These are phyloP conservation scores for Sorex araneus DNA, from an alignment of 2,113 vertebrate species.

Conservation along the genomic window DNA sequence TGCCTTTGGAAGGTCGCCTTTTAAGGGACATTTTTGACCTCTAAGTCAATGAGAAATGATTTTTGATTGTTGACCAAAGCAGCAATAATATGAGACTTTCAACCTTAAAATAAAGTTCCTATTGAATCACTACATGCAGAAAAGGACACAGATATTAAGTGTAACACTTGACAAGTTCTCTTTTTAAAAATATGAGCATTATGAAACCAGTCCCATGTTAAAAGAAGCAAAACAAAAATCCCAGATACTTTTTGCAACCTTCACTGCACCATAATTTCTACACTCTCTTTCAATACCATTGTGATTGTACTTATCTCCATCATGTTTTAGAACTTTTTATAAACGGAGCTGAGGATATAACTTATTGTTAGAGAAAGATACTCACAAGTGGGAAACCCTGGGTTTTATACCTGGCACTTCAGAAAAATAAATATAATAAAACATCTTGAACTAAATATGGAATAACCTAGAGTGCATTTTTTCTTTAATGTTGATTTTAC, in stretches of 20 bases:
- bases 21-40: conserved; percentile 81
- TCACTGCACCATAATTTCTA: not conserved
- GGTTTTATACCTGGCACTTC: no score
- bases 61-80: conserved; percentile 78
- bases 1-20: conserved; percentile 81
- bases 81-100: conserved; percentile 31
- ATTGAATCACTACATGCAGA: conserved; percentile 59
- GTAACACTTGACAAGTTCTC: not conserved
- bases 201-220: not conserved
- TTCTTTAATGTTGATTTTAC: not conserved
- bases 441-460: not conserved
- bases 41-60: conserved; percentile 82
- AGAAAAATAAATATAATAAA: no score
- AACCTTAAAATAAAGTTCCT: conserved; percentile 67
- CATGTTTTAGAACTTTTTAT: conserved; percentile 5
- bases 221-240: not conserved
- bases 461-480: not conserved
- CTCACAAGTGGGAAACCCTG: no score
- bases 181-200: conserved; percentile 49
- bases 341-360: no score
- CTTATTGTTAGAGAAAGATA: no score
- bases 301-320: conserved; percentile 36
- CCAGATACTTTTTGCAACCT: not conserved
- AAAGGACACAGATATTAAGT: conserved; percentile 9
- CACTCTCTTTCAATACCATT: not conserved